Evolutionary conservation across 2,113 vertebrate genomes (phyloP).

Genomic region (Eonycteris spelaea): DNA sequence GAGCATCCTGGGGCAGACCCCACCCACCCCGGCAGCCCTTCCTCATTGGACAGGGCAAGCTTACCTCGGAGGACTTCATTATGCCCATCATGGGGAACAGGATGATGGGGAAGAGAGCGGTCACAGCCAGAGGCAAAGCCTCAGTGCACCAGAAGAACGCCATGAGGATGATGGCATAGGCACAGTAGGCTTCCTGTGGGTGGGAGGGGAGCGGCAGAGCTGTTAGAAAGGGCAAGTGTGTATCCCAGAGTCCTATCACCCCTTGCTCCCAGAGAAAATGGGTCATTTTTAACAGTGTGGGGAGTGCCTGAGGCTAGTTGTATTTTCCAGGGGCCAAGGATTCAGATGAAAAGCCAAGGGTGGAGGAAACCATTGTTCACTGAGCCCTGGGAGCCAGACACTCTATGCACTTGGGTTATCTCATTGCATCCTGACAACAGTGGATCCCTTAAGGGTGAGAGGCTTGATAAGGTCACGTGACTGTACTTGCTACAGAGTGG

Average conservation of each 20-base stretch:
- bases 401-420: rapidly evolving
- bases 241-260: background rate
- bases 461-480: background rate
- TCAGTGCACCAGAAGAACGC: constrained; percentile 94
- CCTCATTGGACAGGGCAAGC: background rate
- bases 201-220: background rate
- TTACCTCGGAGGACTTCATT: constrained; percentile 89
- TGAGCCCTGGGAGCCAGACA: rapidly evolving
- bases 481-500: background rate
- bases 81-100: constrained; percentile 94
- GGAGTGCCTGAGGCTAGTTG: background rate
- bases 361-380: background rate
- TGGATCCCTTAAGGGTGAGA: background rate
- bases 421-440: background rate
- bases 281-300: background rate
- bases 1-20: background rate
- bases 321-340: background rate
- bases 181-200: constrained; percentile 88
- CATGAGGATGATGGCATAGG: constrained; percentile 92
- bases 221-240: background rate
- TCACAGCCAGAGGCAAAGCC: constrained; percentile 91
- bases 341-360: background rate
- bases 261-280: background rate
- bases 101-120: constrained; percentile 89
- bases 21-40: background rate